Percentiles rank a stretch among this genome's conserved stretches.
These are phyloP conservation scores for Drosophila ercepeae DNA, from an alignment of 1,140 invertebrate genomes.

Conservation along the genomic window DNA sequence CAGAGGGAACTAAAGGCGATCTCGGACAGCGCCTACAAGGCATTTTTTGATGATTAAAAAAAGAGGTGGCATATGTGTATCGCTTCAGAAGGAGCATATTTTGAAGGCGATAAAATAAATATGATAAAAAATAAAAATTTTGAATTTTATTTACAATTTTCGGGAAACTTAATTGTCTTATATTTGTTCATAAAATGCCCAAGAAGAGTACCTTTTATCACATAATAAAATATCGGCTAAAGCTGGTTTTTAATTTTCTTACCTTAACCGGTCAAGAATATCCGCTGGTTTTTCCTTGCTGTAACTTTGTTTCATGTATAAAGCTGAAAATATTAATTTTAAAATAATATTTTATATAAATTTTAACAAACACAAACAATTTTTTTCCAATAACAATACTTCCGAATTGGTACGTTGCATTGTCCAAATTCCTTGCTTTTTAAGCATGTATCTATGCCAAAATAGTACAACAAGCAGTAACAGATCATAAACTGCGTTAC, in stretches of 20 bases:
- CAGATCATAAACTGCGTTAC: constrained; percentile 95
- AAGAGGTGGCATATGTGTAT: too few species aligned
- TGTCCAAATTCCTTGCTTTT: constrained; percentile 70
- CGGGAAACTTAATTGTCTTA: too few species aligned
- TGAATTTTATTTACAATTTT: too few species aligned
- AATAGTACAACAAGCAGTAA: constrained; percentile 95
- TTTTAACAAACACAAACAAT: constrained; percentile 6
- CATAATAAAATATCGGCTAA: too few species aligned
- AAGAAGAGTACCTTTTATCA: not conserved
- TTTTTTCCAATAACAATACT: constrained; percentile 6
- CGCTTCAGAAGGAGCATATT: too few species aligned
- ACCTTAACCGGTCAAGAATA: constrained; percentile 49
- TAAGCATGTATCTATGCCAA: constrained; percentile 92
- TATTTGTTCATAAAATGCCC: too few species aligned
- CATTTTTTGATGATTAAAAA: too few species aligned
- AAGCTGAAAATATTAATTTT: constrained; percentile 8
- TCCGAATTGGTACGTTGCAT: constrained; percentile 31
- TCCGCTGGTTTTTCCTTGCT: constrained; percentile 29
- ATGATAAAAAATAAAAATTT: too few species aligned
- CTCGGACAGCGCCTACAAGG: too few species aligned
- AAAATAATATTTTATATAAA: not conserved
- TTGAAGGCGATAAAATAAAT: too few species aligned
- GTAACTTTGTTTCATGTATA: constrained; percentile 6
- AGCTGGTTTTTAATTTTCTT: constrained; percentile 1
- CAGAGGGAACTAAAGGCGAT: too few species aligned